phyloP scores from a whole-genome alignment of 2,797 vertebrate genomes.

The Fringilla coelebs region DNA sequence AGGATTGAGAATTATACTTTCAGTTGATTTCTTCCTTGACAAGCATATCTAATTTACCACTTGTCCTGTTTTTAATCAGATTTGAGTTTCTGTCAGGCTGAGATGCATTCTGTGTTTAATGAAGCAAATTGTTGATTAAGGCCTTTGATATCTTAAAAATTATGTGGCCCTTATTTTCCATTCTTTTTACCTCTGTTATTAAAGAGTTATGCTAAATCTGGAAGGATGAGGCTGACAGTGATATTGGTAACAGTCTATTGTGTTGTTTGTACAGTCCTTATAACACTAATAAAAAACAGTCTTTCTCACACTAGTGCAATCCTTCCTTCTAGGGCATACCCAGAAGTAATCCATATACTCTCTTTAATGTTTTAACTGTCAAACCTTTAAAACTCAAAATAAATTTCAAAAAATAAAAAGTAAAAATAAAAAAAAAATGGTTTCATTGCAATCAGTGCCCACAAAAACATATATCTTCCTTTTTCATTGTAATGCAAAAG shows the following conservation, averaged over 20 bases:
- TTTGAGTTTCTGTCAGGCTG: constrained; percentile 48
- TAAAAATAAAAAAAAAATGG: not conserved
- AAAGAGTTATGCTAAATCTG: not conserved
- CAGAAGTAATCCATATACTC: not conserved
- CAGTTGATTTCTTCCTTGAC: constrained; percentile 48
- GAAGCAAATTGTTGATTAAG: constrained; percentile 54
- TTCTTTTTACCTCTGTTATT: constrained; percentile 13
- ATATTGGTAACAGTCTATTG: not conserved
- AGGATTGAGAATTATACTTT: constrained; percentile 36
- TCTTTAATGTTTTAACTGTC: not conserved
- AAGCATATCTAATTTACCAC: constrained; percentile 54
- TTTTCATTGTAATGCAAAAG: not conserved
- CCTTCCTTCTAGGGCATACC: not conserved
- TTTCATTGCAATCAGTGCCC: not conserved
- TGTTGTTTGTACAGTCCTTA: not conserved
- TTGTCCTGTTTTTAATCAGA: constrained; percentile 57
- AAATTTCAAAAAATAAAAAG: not conserved
- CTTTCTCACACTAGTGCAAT: not conserved
- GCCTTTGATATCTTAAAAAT: constrained; percentile 2
- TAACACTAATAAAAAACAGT: not conserved
- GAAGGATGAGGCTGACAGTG: not conserved
- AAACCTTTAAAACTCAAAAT: not conserved
- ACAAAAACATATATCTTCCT: not conserved
- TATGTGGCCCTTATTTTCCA: constrained; percentile 1
- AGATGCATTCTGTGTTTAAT: constrained; percentile 49